Evolutionary conservation across 2,797 vertebrate species (phyloP).

Genomic region (Pseudochirops corinnae): DNA sequence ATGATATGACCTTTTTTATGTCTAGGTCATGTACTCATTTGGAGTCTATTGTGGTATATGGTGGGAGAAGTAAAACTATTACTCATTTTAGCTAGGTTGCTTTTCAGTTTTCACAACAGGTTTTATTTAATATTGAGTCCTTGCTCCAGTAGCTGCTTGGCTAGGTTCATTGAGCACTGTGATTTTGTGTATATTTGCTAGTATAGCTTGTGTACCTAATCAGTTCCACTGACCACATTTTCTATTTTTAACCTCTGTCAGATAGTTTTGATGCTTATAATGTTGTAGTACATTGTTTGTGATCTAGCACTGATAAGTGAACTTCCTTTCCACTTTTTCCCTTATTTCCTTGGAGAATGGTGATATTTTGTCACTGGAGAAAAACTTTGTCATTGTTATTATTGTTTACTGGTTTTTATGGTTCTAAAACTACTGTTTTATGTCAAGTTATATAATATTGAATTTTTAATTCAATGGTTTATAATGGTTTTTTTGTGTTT

Average conservation of each 20-base stretch:
- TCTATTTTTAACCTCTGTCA: background rate
- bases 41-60: background rate
- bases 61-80: background rate
- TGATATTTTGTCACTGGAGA: background rate
- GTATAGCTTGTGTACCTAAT: background rate
- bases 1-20: background rate
- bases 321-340: background rate
- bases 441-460: background rate
- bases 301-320: background rate
- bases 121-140: background rate
- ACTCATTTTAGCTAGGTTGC: background rate
- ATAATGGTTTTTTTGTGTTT: too few species aligned
- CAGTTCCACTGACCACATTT: background rate
- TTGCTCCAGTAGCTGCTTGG: background rate
- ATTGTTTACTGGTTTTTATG: background rate
- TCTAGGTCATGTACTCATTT: background rate
- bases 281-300: background rate
- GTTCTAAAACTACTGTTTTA: background rate
- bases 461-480: too few species aligned
- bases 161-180: background rate
- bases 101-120: background rate
- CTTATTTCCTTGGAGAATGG: background rate
- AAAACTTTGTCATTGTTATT: too few species aligned
- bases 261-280: too few species aligned
- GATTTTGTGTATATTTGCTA: background rate